A percentile compares a stretch with the other conserved stretches of the same genome.
These are phyloP conservation scores for Chaetura pelagica DNA, from an alignment of 2,113 vertebrate species.

Conservation along the genomic window DNA sequence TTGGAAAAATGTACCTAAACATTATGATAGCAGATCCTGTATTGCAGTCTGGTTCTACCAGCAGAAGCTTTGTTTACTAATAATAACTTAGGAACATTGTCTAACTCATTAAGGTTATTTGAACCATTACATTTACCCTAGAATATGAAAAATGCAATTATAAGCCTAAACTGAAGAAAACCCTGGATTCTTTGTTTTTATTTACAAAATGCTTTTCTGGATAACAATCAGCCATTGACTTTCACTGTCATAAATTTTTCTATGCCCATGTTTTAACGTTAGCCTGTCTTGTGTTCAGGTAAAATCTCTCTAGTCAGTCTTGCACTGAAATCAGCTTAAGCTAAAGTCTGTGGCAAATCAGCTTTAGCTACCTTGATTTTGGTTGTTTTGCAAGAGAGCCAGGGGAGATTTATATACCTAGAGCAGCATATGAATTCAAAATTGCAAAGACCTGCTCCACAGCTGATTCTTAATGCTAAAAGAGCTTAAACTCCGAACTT, in stretches of 20 bases:
- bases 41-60: background rate
- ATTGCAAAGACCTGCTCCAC: background rate
- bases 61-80: background rate
- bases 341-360: background rate
- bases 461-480: background rate
- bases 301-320: background rate
- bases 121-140: background rate
- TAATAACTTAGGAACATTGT: background rate
- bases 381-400: background rate
- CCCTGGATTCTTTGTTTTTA: background rate
- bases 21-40: background rate
- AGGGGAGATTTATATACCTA: background rate
- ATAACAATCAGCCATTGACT: background rate
- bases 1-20: background rate
- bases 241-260: background rate
- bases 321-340: conserved; percentile 15
- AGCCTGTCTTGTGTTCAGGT: background rate
- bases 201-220: background rate
- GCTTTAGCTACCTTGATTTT: conserved; percentile 9
- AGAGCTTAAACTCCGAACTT: background rate
- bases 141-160: conserved; percentile 3
- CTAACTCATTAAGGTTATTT: background rate
- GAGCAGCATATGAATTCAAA: background rate
- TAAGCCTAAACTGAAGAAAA: background rate
- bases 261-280: background rate